These are phyloP conservation scores for Dolichomitus sp. DNA, from an alignment of 2,888 invertebrate genomes.

Conservation along the genomic window DNA sequence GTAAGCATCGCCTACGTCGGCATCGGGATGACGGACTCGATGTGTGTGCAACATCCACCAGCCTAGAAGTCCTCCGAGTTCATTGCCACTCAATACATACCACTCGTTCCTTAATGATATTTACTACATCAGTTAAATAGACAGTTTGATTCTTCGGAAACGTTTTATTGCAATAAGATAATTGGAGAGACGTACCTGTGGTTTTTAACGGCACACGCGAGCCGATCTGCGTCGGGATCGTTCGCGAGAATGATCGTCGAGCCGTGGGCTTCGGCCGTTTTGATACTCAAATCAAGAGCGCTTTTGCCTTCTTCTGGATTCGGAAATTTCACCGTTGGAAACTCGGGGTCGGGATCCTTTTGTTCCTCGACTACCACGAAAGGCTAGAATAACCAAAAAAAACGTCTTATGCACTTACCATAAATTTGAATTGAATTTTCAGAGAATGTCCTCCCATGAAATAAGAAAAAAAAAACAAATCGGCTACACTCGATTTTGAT, in stretches of 20 bases:
- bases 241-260: slow-evolving; percentile 96
- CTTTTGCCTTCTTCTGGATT: slow-evolving; percentile 99
- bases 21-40: slow-evolving; percentile 86
- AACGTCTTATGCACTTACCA: neutral
- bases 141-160: neutral
- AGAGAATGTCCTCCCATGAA: neutral
- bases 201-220: slow-evolving; percentile 95
- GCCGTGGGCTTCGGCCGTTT: slow-evolving; percentile 91
- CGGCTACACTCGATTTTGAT: neutral
- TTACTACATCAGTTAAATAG: neutral
- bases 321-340: slow-evolving; percentile 98
- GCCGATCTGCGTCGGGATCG: slow-evolving; percentile 99
- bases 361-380: slow-evolving; percentile 91
- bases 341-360: slow-evolving; percentile 97
- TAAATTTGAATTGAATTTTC: too few species aligned
- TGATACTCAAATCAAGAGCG: slow-evolving; percentile 92
- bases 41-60: slow-evolving; percentile 95
- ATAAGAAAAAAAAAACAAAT: neutral
- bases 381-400: slow-evolving; percentile 84
- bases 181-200: slow-evolving; percentile 86
- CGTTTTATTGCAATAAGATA: neutral
- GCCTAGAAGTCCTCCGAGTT: slow-evolving; percentile 96
- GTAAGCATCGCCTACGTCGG: slow-evolving; percentile 89
- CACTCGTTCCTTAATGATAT: slow-evolving; percentile 88
- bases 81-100: slow-evolving; percentile 98